A percentile compares a stretch with the other conserved stretches of the same genome.
These are phyloP conservation scores for Mustela nigripes DNA, from an alignment of 2,113 vertebrate species.

Conservation along the genomic window DNA sequence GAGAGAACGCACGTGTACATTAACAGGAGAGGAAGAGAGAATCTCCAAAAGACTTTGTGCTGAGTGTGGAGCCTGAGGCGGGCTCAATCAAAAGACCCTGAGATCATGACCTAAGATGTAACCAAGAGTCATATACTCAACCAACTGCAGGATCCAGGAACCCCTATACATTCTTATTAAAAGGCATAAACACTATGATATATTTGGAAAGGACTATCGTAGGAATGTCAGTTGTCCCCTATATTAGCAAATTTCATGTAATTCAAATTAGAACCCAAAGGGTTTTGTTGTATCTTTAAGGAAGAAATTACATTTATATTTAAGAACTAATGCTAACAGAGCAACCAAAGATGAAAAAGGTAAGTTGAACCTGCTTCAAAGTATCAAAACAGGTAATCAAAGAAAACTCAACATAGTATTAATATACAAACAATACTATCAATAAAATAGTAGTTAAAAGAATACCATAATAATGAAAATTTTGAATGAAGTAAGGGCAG, in stretches of 20 bases:
- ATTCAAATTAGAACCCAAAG: conserved; percentile 34
- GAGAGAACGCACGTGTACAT: accelerated
- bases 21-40: not conserved
- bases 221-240: not conserved
- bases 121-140: not conserved
- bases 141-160: not conserved
- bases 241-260: not conserved
- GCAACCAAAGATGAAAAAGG: conserved; percentile 24
- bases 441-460: not conserved
- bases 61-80: not conserved
- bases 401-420: not conserved
- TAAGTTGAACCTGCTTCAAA: not conserved
- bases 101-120: not conserved
- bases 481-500: not conserved
- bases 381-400: not conserved
- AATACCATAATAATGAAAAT: not conserved
- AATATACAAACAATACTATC: not conserved
- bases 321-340: not conserved
- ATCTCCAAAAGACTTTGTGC: not conserved
- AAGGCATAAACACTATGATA: not conserved
- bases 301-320: not conserved
- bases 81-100: not conserved
- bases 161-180: not conserved
- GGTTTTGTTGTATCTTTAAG: not conserved
- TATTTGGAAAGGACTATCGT: not conserved